Evolutionary conservation across 2,113 vertebrate species (phyloP), one percentile per base, ranked within the genome.

Genomic region (Craseonycteris thonglongyai): DNA sequence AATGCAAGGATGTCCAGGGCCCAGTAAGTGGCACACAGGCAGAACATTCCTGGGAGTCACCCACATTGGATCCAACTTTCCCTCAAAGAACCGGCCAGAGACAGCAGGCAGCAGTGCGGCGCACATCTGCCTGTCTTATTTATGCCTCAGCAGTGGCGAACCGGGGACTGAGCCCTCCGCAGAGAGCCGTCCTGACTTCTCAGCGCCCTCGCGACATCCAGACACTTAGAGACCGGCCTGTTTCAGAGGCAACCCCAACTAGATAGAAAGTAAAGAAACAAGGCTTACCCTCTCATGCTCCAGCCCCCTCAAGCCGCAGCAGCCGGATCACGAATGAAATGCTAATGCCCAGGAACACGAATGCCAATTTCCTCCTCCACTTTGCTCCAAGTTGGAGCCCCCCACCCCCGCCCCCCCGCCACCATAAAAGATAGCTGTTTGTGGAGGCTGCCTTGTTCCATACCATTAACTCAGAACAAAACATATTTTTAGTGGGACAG

Each of bases 401-500:
- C 98, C n/a, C n/a, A n/a, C n/a, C n/a, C n/a, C n/a, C n/a, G n/a
- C n/a, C n/a, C 97, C 95, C 94, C 98, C 96, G 96, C 96, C 95
- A 95, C 97, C 98, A 98, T 98, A 97, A 98, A 98, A 98, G 98
- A 98, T 98, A 98, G 97, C 98, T 98, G 97, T 98, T 98, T 97
- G 98, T 97, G 94, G 97, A 98, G 98, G 98, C 97, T 98, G 97
- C 98, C 98, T 98, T 97, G 98, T 98, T 98, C 98, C 98, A 98
- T 98, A 97, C 97, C 98, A 99, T 98, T 98, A 99, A 98, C 98
- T 97, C 98, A 94, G 98, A 98, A 99, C 98, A 98, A 99, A 98
- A 98, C 98, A 98, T 98, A 98, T 98, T 98, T 98, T 98, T 98
- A 98, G 98, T 97, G 97, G 97, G 98, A 98, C 98, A 98, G 97